Evolutionary conservation across 2,888 invertebrate species (phyloP), one percentile per base, ranked within the genome.

Genomic region (Euspilapteryx auroguttella): DNA sequence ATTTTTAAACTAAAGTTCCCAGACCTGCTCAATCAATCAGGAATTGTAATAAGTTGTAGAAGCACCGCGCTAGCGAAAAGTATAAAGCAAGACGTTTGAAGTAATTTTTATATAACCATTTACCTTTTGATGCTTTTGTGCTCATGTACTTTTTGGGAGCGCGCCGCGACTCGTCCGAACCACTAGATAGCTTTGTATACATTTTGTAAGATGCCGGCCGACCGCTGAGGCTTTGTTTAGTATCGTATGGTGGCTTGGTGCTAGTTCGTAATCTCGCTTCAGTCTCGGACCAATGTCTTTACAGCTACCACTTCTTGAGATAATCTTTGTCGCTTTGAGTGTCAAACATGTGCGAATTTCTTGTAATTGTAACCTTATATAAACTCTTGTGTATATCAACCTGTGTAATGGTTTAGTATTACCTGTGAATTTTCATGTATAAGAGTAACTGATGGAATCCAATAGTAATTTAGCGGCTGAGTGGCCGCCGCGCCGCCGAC

Each of bases 341-440:
- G 75, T 75, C 73, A 75, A 75, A 71, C 68, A 65, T 69, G 65
- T 68, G 75, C 73, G 64, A 71, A 56, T 64, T 64, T 64, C 59
- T 62, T 59, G 55, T 64, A 61, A 64, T 32, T 59, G 59, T 71
- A 61, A 69, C 66, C 62, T 45, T 64, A 59, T 63, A 62, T 56
- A 39, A 39, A 66, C 56, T 55, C 56, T 64, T 56, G 56, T 71
- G 65, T 73, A 69, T 68, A 69, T 66, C 68, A 53, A 73, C 69
- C 69, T 68, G 64, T 75, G 63, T 73, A 73, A 73, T 68, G 71
- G 73, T 73, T 66, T 71, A 68, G 64, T 63, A 52, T 61, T 63
- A 62, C 64, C 58, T 55, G 47, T 46, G 53, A 61, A 59, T 56
- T 62, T 55, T 62, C 62, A 58, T 58, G 54, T 62, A 49, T 62